Evolutionary conservation across 2,797 vertebrate genomes (phyloP).

Genomic region (Oreortyx pictus): DNA sequence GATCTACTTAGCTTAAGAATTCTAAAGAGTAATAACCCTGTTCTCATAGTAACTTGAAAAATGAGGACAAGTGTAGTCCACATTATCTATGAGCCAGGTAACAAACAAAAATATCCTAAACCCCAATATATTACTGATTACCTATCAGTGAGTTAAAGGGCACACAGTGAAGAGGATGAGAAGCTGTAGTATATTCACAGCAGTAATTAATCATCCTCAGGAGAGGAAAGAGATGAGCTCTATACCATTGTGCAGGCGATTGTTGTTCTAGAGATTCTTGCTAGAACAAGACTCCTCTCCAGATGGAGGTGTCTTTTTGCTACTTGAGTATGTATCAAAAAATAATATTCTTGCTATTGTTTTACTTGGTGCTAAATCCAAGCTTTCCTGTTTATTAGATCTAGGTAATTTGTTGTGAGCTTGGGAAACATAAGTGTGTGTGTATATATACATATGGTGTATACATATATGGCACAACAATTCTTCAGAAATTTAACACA

Average conservation of each 20-base stretch:
- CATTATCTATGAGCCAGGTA: neutral
- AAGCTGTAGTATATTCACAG: slow-evolving; percentile 2
- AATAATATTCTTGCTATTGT: neutral
- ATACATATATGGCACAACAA: neutral
- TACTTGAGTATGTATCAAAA: neutral
- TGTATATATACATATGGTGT: fast-evolving
- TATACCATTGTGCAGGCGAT: neutral
- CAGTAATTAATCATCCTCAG: neutral
- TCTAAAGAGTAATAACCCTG: slow-evolving; percentile 35
- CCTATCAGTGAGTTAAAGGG: slow-evolving; percentile 20
- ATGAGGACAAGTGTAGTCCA: slow-evolving; percentile 25
- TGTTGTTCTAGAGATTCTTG: neutral
- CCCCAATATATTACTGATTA: slow-evolving; percentile 23
- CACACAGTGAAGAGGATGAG: slow-evolving; percentile 20
- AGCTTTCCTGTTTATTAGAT: neutral
- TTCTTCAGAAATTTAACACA: neutral
- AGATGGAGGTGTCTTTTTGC: neutral
- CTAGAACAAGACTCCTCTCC: neutral
- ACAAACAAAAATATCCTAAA: slow-evolving; percentile 20
- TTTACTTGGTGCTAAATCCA: neutral
- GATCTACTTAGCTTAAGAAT: slow-evolving; percentile 27
- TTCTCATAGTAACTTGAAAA: slow-evolving; percentile 47
- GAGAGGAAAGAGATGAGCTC: neutral
- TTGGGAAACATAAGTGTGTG: neutral
- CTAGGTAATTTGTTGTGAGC: neutral